Percentiles rank a stretch among this genome's conserved stretches.
Conservation (phyloP, 1,140 invertebrate genomes). For the Trichomalopsis sarcophagae region DNA sequence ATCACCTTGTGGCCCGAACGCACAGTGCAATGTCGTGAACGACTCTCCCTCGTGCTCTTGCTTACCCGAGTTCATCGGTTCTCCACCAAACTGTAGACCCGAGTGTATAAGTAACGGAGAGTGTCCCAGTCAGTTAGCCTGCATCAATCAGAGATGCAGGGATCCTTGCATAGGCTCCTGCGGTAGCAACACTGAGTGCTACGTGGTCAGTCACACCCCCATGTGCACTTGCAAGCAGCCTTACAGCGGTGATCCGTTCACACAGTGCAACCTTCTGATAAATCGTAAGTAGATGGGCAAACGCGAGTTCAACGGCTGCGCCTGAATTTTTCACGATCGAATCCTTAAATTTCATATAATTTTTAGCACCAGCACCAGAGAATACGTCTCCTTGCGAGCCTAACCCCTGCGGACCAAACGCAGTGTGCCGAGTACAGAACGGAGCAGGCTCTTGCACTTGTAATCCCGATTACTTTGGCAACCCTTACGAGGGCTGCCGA, state of each 20-base stretch:
- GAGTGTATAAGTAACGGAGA: conserved; percentile 76
- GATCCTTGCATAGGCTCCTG: conserved; percentile 77
- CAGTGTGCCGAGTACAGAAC: conserved; percentile 80
- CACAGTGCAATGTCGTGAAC: conserved; percentile 74
- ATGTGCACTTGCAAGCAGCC: conserved; percentile 76
- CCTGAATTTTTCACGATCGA: neutral
- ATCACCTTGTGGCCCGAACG: conserved; percentile 76
- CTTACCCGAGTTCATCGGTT: conserved; percentile 71
- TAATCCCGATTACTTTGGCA: conserved; percentile 80
- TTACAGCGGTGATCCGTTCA: conserved; percentile 76
- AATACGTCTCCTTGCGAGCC: conserved; percentile 76
- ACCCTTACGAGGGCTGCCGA: conserved; percentile 84
- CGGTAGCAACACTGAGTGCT: conserved; percentile 77
- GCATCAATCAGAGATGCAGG: conserved; percentile 76
- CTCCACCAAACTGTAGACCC: conserved; percentile 72
- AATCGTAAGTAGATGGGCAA: conserved; percentile 49
- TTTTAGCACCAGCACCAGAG: conserved; percentile 49
- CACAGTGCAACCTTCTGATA: conserved; percentile 66
- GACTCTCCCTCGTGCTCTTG: conserved; percentile 76
- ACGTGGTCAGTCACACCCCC: conserved; percentile 77
- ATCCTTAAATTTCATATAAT: conserved; percentile 44
- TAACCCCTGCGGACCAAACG: conserved; percentile 84
- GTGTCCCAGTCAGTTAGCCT: conserved; percentile 74
- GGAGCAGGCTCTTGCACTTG: conserved; percentile 81
- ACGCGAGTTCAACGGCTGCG: conserved; percentile 45